Evolutionary conservation across 35 echinoderm and acorn worm species (phyloP).

Genomic region (Stichopus chloronotus): DNA sequence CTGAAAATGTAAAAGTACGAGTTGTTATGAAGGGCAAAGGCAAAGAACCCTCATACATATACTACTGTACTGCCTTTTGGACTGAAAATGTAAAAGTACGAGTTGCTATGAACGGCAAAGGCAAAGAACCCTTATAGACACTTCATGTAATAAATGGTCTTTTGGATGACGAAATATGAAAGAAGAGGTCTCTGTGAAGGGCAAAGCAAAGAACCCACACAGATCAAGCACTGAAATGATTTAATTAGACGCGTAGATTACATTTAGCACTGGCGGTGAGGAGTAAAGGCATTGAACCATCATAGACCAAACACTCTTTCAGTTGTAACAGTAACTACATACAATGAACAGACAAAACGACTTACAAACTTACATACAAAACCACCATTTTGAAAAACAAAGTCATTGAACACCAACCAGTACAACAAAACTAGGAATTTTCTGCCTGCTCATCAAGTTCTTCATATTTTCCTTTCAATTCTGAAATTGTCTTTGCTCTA

Average conservation of each 20-base stretch:
- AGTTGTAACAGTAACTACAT: neutral
- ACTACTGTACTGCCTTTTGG: neutral
- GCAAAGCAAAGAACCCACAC: neutral
- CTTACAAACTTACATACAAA: neutral
- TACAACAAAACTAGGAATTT: neutral
- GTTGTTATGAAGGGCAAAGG: no score
- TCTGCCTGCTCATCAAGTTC: conserved; percentile 9
- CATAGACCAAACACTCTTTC: neutral
- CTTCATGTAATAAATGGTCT: neutral
- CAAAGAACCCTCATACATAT: no score
- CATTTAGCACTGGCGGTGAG: neutral
- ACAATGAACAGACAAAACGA: neutral
- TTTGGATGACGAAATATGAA: neutral
- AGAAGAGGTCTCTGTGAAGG: neutral
- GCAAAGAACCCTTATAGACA: neutral
- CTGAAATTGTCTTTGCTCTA: neutral
- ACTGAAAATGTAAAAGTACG: neutral
- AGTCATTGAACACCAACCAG: neutral
- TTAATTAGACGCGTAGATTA: neutral
- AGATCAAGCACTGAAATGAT: neutral
- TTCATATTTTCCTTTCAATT: conserved; percentile 13
- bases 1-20: no score
- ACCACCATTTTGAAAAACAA: neutral
- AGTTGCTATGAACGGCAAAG: neutral
- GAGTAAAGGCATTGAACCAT: neutral